Evolutionary conservation across 2,888 invertebrate species (phyloP).

Genomic region (Zhengitettix transpicula): DNA sequence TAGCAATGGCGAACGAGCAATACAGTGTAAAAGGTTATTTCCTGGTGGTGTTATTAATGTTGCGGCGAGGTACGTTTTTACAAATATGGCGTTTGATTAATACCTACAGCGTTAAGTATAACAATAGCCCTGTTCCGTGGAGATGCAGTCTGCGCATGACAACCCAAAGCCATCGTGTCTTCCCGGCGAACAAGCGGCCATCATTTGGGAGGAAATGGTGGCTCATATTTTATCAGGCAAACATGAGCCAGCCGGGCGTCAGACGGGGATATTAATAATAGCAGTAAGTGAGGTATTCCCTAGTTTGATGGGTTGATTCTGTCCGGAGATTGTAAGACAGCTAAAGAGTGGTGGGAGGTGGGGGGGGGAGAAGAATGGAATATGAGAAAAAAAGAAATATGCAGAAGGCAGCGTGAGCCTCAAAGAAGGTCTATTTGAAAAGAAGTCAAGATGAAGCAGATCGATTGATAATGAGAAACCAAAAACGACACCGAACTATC

Average conservation of each 20-base stretch:
- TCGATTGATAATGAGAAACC: not conserved
- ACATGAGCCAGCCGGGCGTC: not conserved
- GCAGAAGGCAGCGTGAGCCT: not conserved
- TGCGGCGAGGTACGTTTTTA: too few relatives aligned
- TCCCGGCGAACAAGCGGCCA: constrained; percentile 3
- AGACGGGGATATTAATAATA: constrained; percentile 6
- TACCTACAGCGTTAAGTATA: too few relatives aligned
- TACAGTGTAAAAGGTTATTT: too few relatives aligned
- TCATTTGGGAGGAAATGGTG: constrained; percentile 8
- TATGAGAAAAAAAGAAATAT: not conserved
- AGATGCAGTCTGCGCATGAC: not conserved
- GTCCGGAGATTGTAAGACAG: constrained; percentile 2
- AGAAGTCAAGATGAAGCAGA: not conserved
- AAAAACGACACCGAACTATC: not conserved
- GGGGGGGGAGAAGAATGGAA: not conserved
- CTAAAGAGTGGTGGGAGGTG: not conserved
- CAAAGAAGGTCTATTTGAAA: not conserved
- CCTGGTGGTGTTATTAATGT: too few relatives aligned
- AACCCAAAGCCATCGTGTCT: not conserved
- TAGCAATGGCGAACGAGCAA: too few relatives aligned
- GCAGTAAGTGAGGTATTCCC: constrained; percentile 5
- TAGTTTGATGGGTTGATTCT: constrained; percentile 4
- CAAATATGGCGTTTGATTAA: too few relatives aligned
- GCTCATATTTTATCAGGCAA: constrained; percentile 5
- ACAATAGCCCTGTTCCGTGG: too few relatives aligned